These are phyloP conservation scores for Stenolophus ochropezus DNA, from an alignment of 2,888 invertebrate species.

Conservation along the genomic window DNA sequence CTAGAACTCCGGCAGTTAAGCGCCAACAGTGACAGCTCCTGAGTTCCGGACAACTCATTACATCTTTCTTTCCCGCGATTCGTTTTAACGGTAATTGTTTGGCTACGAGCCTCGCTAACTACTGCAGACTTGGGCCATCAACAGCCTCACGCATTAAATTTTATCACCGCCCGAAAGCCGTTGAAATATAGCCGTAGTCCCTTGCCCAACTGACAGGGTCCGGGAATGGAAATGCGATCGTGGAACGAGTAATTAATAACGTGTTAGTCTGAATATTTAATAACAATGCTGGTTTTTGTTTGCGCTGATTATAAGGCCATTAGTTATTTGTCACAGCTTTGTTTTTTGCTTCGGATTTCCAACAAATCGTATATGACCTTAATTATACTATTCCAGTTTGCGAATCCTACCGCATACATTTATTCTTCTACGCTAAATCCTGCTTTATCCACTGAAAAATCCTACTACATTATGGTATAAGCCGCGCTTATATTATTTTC, in stretches of 20 bases:
- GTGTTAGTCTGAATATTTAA: not conserved
- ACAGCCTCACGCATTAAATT: not conserved
- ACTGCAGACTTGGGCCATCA: not conserved
- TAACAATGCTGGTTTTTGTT: not conserved
- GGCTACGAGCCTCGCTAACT: not conserved
- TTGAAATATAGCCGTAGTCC: not conserved
- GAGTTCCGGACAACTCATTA: not conserved
- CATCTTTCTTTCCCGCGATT: conserved; percentile 18
- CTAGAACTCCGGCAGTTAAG: too few species aligned
- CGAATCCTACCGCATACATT: not conserved
- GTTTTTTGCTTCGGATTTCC: too few species aligned
- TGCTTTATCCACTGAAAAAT: not conserved
- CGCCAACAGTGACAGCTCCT: not conserved
- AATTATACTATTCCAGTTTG: too few species aligned
- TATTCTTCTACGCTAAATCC: not conserved
- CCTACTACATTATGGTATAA: not conserved
- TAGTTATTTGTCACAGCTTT: not conserved
- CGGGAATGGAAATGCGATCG: not conserved
- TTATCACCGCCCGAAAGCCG: not conserved
- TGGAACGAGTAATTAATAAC: not conserved
- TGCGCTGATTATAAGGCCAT: not conserved
- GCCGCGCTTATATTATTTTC: too few species aligned
- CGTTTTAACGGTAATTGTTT: conserved; percentile 28
- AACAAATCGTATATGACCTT: too few species aligned
- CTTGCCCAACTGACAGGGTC: not conserved